Evolutionary conservation across 2,113 vertebrate genomes (phyloP), one percentile per base, ranked within the genome.

Genomic region (Odocoileus virginianus): DNA sequence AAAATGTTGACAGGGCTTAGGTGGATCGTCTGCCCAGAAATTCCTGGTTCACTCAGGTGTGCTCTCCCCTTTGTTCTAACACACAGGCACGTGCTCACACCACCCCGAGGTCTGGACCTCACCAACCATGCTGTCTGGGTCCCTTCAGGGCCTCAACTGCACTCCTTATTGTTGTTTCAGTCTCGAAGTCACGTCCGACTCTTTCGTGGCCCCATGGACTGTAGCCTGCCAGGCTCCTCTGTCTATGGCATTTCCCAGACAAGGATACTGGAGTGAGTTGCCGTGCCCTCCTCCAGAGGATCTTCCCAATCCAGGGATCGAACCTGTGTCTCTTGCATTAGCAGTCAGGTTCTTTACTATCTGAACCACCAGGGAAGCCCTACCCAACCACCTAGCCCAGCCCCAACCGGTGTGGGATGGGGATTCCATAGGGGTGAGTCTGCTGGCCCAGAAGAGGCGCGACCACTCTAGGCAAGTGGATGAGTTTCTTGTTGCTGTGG

Each of bases 1-100:
- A 98, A 87, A 97, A 93, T 54, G 87, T 92, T 96, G 93, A 92
- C 95, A 76, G 91, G 94, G 40, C 89, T 96, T 82, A 87, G 71
- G 78, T 97, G 47, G 83, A 91, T 16, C 2, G 2, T 88, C 78
- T 83, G 79, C 92, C 93, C 92, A 74, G 97, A 96, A 97, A 97
- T 67, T 93, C 58, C 83, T 91, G 28, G 89, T 61, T n/a, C 33
- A 8, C 25, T 27, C 71, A 95, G 57, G 45, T 14, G 6, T 43
- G 60, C 55, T 83, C 79, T 93, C 87, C 50, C 12, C 36, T 43
- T 74, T 25, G 52, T 33, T 96, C 54, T 43, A 40, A 50, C 47
- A 89, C 76, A 50, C 27, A 8, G 43, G 43, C 28, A 7, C 3
- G 7, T 36, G 10, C 74, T 11, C 27, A 79, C 27, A 6, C 1